Base-by-base conservation (phyloP, 1,140 invertebrate species). In the Drosophila oshimai region DNA sequence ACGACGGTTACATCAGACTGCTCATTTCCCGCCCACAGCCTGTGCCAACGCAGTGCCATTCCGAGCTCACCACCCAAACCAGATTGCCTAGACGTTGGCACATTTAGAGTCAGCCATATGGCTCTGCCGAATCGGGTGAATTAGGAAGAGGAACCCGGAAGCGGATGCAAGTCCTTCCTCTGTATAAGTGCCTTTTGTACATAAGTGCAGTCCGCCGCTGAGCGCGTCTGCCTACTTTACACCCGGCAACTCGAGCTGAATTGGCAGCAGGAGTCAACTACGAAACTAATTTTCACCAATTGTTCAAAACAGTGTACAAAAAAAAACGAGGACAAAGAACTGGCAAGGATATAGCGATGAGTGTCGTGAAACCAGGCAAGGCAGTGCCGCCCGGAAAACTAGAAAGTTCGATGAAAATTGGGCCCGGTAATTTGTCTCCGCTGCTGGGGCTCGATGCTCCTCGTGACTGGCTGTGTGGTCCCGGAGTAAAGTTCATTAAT, bases 281-380 rank as follows among this genome's bases (percentile, higher is more conserved):
- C 64, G 73, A 75, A 75, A 75, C 73, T 75, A 75, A 75, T 75
- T 75, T 75, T 49, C 42, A 75, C 47, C 69, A 75, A 72, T 72
- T 72, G 73, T 75, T 75, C 73, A 69, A 72, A 68, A 75, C 61
- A 67, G 50, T 58, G 61, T 53, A 75, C 72, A 67, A 62, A 72
- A 68, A 75, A 72, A 60, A 55, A 50, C 36, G 18, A 45, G 45
- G 39, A 39, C 17, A n/a, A 2, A 10, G 15, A 6, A 12, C 17
- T 29, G 12, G 9, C 2, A 22, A 53, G 44, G 26, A n/a, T n/a
- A 36, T 5, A 10, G 17, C 0, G 2, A 17, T 3, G 29, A 3
- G 1, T n/a, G 6, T 4, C 29, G 24, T 13, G 2, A 6, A 13
- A 7, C 10, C 18, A 12, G 17, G 15, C 31, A 34, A 55, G 18